Conservation (phyloP, 1,140 invertebrate species). For the Drosophila biarmipes region DNA sequence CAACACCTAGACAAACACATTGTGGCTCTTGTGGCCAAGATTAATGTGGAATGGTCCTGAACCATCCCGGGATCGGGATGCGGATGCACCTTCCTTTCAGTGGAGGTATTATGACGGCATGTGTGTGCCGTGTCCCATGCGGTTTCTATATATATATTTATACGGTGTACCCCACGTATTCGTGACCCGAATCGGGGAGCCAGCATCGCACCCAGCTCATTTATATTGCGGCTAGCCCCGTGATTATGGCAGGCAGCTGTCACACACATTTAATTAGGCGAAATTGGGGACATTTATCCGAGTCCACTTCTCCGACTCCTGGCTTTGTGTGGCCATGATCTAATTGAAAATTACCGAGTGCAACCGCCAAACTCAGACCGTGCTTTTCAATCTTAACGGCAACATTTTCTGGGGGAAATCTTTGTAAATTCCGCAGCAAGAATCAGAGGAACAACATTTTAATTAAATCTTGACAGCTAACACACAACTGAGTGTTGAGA, state of each 20-base stretch:
- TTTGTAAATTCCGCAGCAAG: not conserved
- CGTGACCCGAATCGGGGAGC: constrained; percentile 59
- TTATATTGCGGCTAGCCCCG: constrained; percentile 58
- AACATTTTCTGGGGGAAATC: not conserved
- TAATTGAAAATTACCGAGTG: constrained; percentile 38
- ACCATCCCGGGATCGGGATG: constrained; percentile 1
- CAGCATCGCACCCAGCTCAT: constrained; percentile 51
- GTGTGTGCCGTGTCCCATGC: constrained; percentile 38
- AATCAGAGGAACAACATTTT: constrained; percentile 4
- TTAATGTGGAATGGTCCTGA: constrained; percentile 47
- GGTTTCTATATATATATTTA: constrained; percentile 43
- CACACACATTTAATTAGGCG: constrained; percentile 68
- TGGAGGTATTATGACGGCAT: not conserved
- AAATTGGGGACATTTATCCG: constrained; percentile 53
- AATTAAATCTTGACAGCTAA: constrained; percentile 18
- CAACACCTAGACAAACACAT: constrained; percentile 71
- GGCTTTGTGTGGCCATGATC: constrained; percentile 9
- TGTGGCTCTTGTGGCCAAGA: constrained; percentile 64
- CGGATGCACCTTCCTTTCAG: constrained; percentile 33
- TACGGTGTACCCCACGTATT: constrained; percentile 8
- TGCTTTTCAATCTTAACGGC: not conserved
- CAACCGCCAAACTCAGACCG: not conserved
- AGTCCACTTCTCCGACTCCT: constrained; percentile 1
- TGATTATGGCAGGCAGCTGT: constrained; percentile 61
- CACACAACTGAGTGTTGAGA: not conserved